Evolutionary conservation across 2,888 invertebrate genomes (phyloP), one percentile per base, ranked within the genome.

Genomic region (Galeruca laticollis): DNA sequence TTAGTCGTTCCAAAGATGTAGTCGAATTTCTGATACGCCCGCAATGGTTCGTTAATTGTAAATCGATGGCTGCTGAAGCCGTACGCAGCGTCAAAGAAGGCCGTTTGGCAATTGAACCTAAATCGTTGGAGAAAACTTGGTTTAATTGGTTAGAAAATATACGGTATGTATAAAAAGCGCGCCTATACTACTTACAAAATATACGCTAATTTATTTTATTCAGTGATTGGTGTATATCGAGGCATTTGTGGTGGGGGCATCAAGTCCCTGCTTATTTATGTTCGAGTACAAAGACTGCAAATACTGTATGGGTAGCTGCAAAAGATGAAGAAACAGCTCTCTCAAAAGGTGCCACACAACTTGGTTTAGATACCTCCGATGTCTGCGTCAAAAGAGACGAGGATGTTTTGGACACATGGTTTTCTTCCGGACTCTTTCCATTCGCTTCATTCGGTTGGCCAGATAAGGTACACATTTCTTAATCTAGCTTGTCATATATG

Each of bases 171-270:
- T 15, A 9, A 47, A 47, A 47, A 1, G n/a, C n/a, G n/a, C 15
- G 6, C 43, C n/a, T 5, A 40, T 40, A 3, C 10, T 1, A 40
- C n/a, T 15, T 62, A 1, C 11, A n/a, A 13, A 47, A n/a, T n/a
- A n/a, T n/a, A n/a, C n/a, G n/a, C 35, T 35, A 43, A n/a, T 21
- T 4, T 10, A n/a, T 56, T 10, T 56, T 31, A 56, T n/a, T 21
- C 26, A 91, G 97, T 4, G 99, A 99, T 86, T 99, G 99, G 99
- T 99, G 99, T 86, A 95, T 99, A 70, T 99, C 98, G 0, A 89
- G 96, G 1, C 99, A 99, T 85, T 88, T 99, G 66, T 99, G 99
- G 99, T 99, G 99, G 99, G 99, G 99, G 1, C 99, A 99, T 86
- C 91, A 96, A 69, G 97, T 99, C 76, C 99, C 99, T 0, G 98